Base-by-base conservation (phyloP, 2,113 vertebrate genomes). In the Heloderma charlesbogerti region DNA sequence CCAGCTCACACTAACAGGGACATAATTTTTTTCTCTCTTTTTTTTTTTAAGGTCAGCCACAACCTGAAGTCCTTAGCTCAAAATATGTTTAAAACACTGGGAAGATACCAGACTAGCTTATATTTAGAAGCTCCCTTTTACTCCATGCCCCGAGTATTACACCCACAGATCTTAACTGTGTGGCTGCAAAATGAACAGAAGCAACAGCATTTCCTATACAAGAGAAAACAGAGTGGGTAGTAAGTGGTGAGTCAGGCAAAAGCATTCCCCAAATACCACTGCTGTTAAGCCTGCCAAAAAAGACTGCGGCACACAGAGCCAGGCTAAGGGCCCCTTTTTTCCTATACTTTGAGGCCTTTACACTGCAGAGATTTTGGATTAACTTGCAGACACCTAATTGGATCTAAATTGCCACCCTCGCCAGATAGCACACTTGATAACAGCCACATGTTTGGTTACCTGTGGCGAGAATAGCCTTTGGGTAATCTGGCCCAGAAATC, bases 191-290 rank as follows among this genome's bases (percentile, higher is more conserved):
- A 72, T 51, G 75, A 90, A 71, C 89, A 90, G 78, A 86, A 71
- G 27, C 63, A 79, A 67, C 89, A 86, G 48, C 84, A 71, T 40
- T 80, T 90, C 75, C 89, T 57, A 37, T 80, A 69, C 16, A 57
- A 45, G 48, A 86, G 84, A 90, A 90, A 90, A 90, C 75, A 86
- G 74, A 86, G 84, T 90, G 60, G 84, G 75, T 16, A 78, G 74
- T 18, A 69, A 69, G 89, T 48, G 45, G 45, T 90, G 89, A 90
- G 74, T 90, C 89, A 86, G 83, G 80, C 31, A 78, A 45, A 86
- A 43, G n/a, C 63, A 86, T 86, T 86, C 63, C 18, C 25, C 48
- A 86, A 69, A 90, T 90, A 51, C 89, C 83, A 34, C 6, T 69
- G 45, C 60, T 31, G 9, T 71, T 31, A 34, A 63, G 63, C 37